Percentiles rank a stretch among this genome's conserved stretches.
Evolutionary conservation across 1,140 invertebrate genomes (phyloP).

Genomic region (Brachionus angularis): DNA sequence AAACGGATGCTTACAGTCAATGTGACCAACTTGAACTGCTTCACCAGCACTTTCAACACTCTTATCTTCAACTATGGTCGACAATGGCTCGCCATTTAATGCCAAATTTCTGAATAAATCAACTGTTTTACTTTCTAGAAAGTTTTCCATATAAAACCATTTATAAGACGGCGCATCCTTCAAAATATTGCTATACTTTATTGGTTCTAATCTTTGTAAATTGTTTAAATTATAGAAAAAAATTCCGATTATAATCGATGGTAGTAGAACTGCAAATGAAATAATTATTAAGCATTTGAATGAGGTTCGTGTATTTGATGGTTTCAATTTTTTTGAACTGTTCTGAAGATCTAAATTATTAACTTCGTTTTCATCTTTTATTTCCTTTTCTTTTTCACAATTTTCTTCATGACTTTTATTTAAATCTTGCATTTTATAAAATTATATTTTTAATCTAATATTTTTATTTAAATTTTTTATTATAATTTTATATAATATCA

Average conservation of each 20-base stretch:
- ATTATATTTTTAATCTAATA: too few relatives aligned
- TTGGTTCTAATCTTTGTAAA: conserved; percentile 24
- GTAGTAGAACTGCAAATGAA: conserved; percentile 18
- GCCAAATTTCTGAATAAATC: conserved; percentile 13
- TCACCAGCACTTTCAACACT: conserved; percentile 18
- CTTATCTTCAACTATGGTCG: conserved; percentile 24
- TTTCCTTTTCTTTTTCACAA: too few relatives aligned
- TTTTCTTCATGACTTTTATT: too few relatives aligned
- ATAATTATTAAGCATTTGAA: conserved; percentile 14
- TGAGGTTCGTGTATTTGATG: conserved; percentile 2
- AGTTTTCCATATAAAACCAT: conserved; percentile 39
- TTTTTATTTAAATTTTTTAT: too few relatives aligned
- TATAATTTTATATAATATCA: too few relatives aligned
- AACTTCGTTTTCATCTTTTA: too few relatives aligned
- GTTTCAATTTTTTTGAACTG: too few relatives aligned
- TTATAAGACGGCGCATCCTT: neutral
- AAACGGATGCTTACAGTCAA: conserved; percentile 33
- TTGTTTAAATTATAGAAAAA: conserved; percentile 18
- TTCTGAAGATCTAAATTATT: too few relatives aligned
- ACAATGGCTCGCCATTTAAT: conserved; percentile 8
- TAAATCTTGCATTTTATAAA: too few relatives aligned
- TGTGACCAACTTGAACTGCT: conserved; percentile 18
- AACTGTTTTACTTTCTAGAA: conserved; percentile 28
- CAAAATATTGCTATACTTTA: conserved; percentile 9
- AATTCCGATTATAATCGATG: neutral